Evolutionary conservation across 2,113 vertebrate genomes (phyloP), one percentile per base, ranked within the genome.

Genomic region (Nycticebus coucang): DNA sequence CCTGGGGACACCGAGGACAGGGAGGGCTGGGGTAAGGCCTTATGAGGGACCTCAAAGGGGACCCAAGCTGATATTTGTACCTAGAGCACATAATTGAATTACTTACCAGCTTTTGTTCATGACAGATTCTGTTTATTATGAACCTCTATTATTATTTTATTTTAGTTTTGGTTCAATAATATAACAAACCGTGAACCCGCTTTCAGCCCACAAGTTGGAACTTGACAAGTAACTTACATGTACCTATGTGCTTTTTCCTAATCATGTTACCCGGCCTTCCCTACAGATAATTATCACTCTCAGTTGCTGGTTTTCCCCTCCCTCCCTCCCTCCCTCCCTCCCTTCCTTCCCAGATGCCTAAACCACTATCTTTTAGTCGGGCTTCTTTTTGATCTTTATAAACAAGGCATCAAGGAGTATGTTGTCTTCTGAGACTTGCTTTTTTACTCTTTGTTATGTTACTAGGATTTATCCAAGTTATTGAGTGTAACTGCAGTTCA

Each of bases 381-480:
- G 45, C 87, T 86, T 69, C 72, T 72, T 89, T 89, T 4, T 62
- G 83, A 35, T 87, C 35, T 33, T 71, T 77, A 66, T 17, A 60
- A 60, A 59, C 69, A 66, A 21, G 41, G 53, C 22, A 33, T 55
- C 74, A 24, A 13, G n/a, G 4, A 7, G 28, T 1, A 21, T 8
- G 14, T 7, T 1, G 26, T 55, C 83, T 74, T 87, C 18, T 5
- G 93, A 93, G 95, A 83, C 50, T 13, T 14, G 35, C 28, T 66
- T 86, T 62, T 35, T 59, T 26, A 2, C 50, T 15, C 66, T 6
- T 3, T 1, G 0, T 8, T 78, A 45, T 35, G 8, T 66, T 66
- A 17, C 68, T 11, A 62, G 92, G 87, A 80, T 96, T 93, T 75
- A 93, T 82, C 89, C 66, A 37, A 64, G 62, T 82, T 19, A 55